These are phyloP conservation scores for Calliscelio sp. DNA, from an alignment of 2,888 invertebrate species.

Conservation along the genomic window DNA sequence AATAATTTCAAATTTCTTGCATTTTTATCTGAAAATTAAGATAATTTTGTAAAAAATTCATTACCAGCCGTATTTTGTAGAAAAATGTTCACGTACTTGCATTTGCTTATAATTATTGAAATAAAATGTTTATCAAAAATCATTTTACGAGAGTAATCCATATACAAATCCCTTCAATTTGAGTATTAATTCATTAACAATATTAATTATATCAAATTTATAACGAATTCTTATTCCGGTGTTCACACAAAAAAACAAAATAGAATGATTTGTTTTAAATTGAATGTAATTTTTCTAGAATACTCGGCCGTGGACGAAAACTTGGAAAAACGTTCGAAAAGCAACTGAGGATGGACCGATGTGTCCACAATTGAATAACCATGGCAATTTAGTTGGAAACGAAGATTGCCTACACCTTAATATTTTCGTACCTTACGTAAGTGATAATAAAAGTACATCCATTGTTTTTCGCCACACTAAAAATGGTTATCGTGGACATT, in stretches of 20 bases:
- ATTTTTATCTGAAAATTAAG: too few relatives aligned
- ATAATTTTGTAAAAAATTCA: too few relatives aligned
- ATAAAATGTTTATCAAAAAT: too few relatives aligned
- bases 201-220: too few relatives aligned
- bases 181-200: background rate
- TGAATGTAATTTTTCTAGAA: conserved; percentile 70
- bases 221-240: too few relatives aligned
- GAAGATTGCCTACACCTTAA: conserved; percentile 83
- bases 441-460: conserved; percentile 41
- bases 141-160: too few relatives aligned
- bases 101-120: too few relatives aligned
- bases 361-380: conserved; percentile 77
- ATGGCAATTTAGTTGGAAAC: conserved; percentile 72
- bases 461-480: background rate
- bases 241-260: too few relatives aligned
- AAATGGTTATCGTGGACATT: conserved; percentile 10
- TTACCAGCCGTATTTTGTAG: too few relatives aligned
- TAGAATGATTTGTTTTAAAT: conserved; percentile 6
- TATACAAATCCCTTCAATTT: too few relatives aligned
- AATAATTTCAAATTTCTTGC: too few relatives aligned
- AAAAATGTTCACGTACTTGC: too few relatives aligned
- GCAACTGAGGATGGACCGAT: conserved; percentile 75
- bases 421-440: conserved; percentile 81
- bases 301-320: conserved; percentile 77
- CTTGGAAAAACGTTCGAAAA: conserved; percentile 73